Evolutionary conservation across 2,888 invertebrate genomes (phyloP), one percentile per base, ranked within the genome.

Genomic region (Nebria brevicollis): DNA sequence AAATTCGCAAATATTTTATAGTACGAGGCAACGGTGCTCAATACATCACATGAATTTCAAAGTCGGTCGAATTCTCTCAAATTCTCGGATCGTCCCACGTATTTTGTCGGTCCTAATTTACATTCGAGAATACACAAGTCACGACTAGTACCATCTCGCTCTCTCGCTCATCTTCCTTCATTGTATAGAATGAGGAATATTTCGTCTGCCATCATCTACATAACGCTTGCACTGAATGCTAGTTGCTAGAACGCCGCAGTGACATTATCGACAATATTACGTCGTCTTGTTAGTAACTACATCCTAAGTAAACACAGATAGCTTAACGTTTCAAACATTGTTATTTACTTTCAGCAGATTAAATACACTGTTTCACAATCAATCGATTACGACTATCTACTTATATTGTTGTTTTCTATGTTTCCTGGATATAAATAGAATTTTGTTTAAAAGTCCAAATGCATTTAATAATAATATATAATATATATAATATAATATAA

Each of bases 31-130:
- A 34, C 34, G 34, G 34, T 34, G 54, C 13, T 54, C 54, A 54
- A 54, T 54, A 54, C 54, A 54, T 54, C 54, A 54, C 54, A 54
- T 54, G 54, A 54, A 54, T 54, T 54, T 54, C 54, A 54, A 54
- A 54, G 54, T 13, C 54, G 54, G 54, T 54, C 54, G 54, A 54
- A 54, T 54, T 54, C 54, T 54, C 54, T 11, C 54, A 54, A 54
- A 54, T 54, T 54, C 54, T 3, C 54, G 2, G 54, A 54, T 54
- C 54, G 54, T 54, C 54, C 54, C 54, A 54, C 54, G 54, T 54
- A 54, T 54, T 54, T 54, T 8, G 54, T 54, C 54, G 54, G 54
- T 13, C 54, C 54, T 54, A 54, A 54, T 54, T 54, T 54, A 8
- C 54, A 54, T 54, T 54, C 54, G 4, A 11, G 54, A 54, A 54